Conservation (phyloP, 2,113 vertebrate species). For the Dascyllus trimaculatus region DNA sequence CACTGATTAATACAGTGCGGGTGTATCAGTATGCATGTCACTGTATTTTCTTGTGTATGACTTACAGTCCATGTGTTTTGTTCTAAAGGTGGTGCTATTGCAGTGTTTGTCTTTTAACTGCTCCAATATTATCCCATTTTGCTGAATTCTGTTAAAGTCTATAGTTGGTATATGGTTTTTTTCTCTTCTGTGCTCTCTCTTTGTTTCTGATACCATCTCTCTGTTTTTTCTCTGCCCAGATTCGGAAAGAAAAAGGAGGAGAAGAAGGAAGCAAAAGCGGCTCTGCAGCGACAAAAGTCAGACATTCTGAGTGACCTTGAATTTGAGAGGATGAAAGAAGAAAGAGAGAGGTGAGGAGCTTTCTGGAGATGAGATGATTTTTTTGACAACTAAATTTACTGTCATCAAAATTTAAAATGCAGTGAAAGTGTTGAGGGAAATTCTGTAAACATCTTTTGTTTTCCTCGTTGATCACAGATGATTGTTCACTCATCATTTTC, state of each 20-base stretch:
- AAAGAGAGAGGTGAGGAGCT: conserved; percentile 73
- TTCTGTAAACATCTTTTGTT: neutral
- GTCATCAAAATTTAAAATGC: neutral
- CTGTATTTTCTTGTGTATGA: neutral
- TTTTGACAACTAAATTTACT: neutral
- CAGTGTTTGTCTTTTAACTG: neutral
- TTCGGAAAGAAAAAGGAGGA: conserved; percentile 97
- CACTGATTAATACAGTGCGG: neutral
- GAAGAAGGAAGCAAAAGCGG: conserved; percentile 90
- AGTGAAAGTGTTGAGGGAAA: too few species aligned
- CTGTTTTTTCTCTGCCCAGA: conserved; percentile 78
- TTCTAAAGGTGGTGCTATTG: conserved; percentile 1
- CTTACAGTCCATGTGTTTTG: too few species aligned
- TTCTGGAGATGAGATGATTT: neutral
- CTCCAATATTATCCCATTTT: neutral
- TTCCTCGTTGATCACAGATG: neutral
- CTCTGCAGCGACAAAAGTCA: conserved; percentile 80
- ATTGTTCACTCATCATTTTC: conserved; percentile 3
- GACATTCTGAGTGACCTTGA: conserved; percentile 88
- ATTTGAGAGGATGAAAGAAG: conserved; percentile 89
- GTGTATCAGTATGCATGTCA: conserved; percentile 14
- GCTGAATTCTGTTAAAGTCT: neutral
- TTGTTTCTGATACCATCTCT: neutral
- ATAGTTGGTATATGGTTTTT: neutral
- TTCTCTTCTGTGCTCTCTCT: too few species aligned